Base-by-base conservation (phyloP, 1,140 invertebrate species). In the Tribolium madens region DNA sequence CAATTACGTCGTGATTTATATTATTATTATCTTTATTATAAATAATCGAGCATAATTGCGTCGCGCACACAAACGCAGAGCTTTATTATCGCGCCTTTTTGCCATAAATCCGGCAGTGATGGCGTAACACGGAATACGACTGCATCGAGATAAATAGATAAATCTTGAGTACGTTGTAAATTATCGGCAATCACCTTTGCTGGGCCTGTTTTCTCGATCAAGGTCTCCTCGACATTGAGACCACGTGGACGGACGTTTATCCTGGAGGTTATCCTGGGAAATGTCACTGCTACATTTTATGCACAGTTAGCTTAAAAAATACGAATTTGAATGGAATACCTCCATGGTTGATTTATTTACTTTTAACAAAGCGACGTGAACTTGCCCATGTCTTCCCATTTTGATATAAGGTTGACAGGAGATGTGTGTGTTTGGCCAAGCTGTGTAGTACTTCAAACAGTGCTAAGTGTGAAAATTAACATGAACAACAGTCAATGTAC, bases 401-500 rank as follows among this genome's bases (percentile, higher is more conserved):
- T 75, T 73, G 76, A 77, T 57, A 53, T 53, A 52, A 76, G 48
- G 52, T 73, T 75, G 77, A 80, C 79, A 71, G 74, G 75, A 60
- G 75, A 53, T 64, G 64, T 80, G 64, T 80, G 36, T 75, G 69
- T 81, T 81, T 81, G 72, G 50, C 36, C 78, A 81, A 76, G 78
- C 72, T 76, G 46, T 81, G 78, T 81, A 76, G 80, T 76, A 79
- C 78, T 72, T 76, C 76, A 81, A 80, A 78, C 75, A 81, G 74
- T 71, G 71, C 71, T 80, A 81, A 81, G 80, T 81, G 80, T 81
- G 78, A 81, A 81, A 81, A 81, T 81, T 81, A 81, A 81, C 78
- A 81, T 79, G 76, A 75, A 76, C 74, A 81, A 81, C 80, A 81
- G 70, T 64, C 79, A 79, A 21, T 77, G 80, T 77, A 79, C 75